Conservation (phyloP, 2,888 invertebrate species). For the Papilio protenor region DNA sequence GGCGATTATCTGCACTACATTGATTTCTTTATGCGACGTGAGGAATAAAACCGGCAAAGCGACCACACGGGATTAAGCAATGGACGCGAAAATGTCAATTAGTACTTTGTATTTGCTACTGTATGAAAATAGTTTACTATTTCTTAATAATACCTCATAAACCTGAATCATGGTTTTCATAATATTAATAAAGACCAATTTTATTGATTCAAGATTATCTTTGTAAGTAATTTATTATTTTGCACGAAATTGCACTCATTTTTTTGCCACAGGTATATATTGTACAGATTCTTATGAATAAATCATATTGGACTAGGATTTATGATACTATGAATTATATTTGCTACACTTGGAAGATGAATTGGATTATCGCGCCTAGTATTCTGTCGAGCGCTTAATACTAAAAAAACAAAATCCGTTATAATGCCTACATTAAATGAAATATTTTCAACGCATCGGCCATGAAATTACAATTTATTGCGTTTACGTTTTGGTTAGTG, state of each 20-base stretch:
- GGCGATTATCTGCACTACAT: background rate
- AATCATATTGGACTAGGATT: conserved; percentile 28
- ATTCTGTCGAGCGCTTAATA: conserved; percentile 23
- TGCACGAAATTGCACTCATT: background rate
- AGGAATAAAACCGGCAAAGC: too few species aligned
- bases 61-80: too few species aligned
- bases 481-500: conserved; percentile 40
- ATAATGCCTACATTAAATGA: conserved; percentile 40
- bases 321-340: conserved; percentile 39
- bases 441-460: conserved; percentile 42
- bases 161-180: background rate
- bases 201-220: background rate
- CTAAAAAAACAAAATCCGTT: conserved; percentile 35
- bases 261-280: conserved; percentile 21
- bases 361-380: conserved; percentile 32
- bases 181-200: background rate
- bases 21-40: background rate
- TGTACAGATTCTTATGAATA: conserved; percentile 30
- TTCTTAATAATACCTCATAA: background rate
- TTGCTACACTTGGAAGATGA: conserved; percentile 34
- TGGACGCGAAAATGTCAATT: background rate
- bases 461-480: conserved; percentile 41
- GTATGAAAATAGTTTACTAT: background rate
- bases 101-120: background rate
- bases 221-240: background rate